Percentiles rank a stretch among this genome's conserved stretches.
phyloP scores from a whole-genome alignment of 2,113 vertebrate genomes.

The Bagarius yarrelli region DNA sequence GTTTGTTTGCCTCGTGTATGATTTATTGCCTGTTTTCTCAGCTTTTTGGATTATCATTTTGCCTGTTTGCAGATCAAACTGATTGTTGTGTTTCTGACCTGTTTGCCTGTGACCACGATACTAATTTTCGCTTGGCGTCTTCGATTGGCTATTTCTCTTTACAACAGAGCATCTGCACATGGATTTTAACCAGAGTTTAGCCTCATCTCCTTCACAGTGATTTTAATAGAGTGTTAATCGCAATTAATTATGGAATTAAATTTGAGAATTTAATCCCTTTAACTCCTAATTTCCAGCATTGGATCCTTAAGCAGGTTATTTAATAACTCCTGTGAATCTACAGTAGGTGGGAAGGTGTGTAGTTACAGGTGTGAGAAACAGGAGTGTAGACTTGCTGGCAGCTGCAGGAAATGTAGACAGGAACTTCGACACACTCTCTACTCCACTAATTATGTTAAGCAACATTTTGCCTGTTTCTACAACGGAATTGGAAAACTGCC shows the following conservation, averaged over 20 bases:
- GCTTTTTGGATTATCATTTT: no score
- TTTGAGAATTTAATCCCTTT: not conserved
- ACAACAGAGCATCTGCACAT: no score
- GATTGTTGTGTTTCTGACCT: no score
- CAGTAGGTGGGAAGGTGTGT: not conserved
- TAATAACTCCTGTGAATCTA: not conserved
- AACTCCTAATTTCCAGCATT: not conserved
- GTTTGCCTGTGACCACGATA: no score
- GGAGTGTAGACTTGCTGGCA: not conserved
- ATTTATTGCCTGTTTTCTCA: no score
- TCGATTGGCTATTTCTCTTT: no score
- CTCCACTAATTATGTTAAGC: not conserved
- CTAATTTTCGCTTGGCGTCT: no score
- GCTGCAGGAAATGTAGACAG: not conserved
- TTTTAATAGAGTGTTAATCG: no score
- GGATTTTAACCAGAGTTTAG: no score
- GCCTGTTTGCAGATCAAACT: no score
- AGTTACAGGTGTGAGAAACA: not conserved
- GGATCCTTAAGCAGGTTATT: not conserved
- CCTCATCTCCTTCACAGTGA: no score
- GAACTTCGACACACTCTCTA: not conserved
- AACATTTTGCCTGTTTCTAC: not conserved
- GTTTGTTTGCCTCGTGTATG: no score
- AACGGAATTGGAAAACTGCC: not conserved
- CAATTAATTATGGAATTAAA: not conserved